Base-by-base conservation (phyloP, 2,888 invertebrate species). In the Orgyia antiqua region DNA sequence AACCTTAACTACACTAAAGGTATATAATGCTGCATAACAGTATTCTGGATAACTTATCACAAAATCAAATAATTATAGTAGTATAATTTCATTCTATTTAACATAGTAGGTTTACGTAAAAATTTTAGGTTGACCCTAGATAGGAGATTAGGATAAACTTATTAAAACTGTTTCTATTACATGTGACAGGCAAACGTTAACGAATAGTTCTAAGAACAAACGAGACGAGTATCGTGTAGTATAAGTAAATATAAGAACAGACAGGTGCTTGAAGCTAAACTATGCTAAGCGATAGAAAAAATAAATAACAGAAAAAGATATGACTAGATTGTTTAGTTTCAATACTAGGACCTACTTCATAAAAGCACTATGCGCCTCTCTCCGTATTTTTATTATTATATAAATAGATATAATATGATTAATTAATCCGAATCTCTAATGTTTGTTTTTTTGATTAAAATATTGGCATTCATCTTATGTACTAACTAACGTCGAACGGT, bases 361-460 rank as follows among this genome's bases (percentile, higher is more conserved):
- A 83, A 73, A 86, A 84, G 86, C 86, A 83, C 86, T 86, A 86
- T 80, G 83, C 86, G 82, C 83, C 70, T 79, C 77, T 84, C 75
- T 80, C 68, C 80, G 74, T 80, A 79, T 77, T 70, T 72, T 79
- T 72, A 79, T 73, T 70, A 77, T 73, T 70, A 77, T 80, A 84
- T 83, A 84, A 83, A 84, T 84, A 83, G 78, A 78, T 78, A 72
- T 77, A 68, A 67, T 78, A 83, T 78, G 73, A 79, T 79, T 84
- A 82, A 76, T 84, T 79, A 80, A 65, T 74, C 64, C 76, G 60
- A 79, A 80, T 67, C 77, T 86, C 86, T 68, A 44, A 62, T 79
- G 77, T 78, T 67, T 71, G 80, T 74, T 68, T 64, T 72, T 64
- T 68, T 66, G 76, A 79, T 78, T 82, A 78, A 77, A 83, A 77